A percentile compares a stretch with the other conserved stretches of the same genome.
Evolutionary conservation across 1,140 invertebrate genomes (phyloP).

Genomic region (Drosophila gunungcola): DNA sequence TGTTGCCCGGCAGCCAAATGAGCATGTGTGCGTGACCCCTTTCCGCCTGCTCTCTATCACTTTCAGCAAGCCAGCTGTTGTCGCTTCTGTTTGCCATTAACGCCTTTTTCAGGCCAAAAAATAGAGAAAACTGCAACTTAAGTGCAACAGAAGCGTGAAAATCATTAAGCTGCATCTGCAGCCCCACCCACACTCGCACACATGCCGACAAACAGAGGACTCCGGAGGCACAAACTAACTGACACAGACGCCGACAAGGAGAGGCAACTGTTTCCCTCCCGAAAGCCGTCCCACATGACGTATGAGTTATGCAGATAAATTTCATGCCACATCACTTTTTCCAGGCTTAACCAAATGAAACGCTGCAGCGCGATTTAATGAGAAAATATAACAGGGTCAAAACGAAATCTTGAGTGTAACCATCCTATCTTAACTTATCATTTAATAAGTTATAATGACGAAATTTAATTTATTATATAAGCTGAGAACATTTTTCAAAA

Average conservation of each 20-base stretch:
- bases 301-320: conserved; percentile 75
- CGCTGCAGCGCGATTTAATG: conserved; percentile 24
- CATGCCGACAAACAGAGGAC: conserved; percentile 17
- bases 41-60: conserved; percentile 2
- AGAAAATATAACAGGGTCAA: not conserved
- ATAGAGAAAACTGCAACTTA: conserved; percentile 61
- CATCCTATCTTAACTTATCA: no score
- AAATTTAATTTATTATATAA: no score
- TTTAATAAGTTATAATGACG: no score
- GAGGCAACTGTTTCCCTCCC: conserved; percentile 31
- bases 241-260: conserved; percentile 11
- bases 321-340: conserved; percentile 69
- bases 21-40: conserved; percentile 42
- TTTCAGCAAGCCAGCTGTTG: conserved; percentile 52
- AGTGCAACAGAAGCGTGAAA: conserved; percentile 72
- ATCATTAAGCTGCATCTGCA: conserved; percentile 76
- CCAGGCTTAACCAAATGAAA: conserved; percentile 59
- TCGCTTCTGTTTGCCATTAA: conserved; percentile 75
- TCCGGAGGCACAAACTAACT: conserved; percentile 19
- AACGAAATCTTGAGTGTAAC: no score
- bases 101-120: conserved; percentile 42
- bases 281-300: conserved; percentile 54
- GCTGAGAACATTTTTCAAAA: no score
- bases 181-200: conserved; percentile 12
- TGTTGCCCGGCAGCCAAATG: conserved; percentile 75